Evolutionary conservation across 2,888 invertebrate species (phyloP).

Genomic region (Omphaloscelis lunosa): DNA sequence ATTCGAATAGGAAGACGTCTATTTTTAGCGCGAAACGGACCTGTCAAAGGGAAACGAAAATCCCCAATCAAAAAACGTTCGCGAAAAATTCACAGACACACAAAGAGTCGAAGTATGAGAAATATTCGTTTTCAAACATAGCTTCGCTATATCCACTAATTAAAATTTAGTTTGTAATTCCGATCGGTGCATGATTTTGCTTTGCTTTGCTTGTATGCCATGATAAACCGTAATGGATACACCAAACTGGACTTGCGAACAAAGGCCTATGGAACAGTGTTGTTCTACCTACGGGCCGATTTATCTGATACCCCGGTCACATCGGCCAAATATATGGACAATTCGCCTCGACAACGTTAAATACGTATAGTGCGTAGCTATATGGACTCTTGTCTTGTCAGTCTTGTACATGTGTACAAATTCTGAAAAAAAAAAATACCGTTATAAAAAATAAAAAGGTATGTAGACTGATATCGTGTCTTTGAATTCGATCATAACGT

Average conservation of each 20-base stretch:
- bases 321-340: conserved; percentile 80
- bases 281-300: conserved; percentile 76
- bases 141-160: conserved; percentile 1
- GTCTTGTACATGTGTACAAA: neutral
- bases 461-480: neutral
- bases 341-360: conserved; percentile 59
- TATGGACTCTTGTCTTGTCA: neutral
- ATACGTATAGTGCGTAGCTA: conserved; percentile 23
- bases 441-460: too few relatives aligned
- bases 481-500: neutral
- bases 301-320: conserved; percentile 83
- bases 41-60: neutral
- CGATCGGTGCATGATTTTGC: conserved; percentile 43
- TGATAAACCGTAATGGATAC: conserved; percentile 70
- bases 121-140: conserved; percentile 4
- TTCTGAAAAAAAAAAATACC: neutral
- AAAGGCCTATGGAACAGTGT: conserved; percentile 84
- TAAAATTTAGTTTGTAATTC: conserved; percentile 14
- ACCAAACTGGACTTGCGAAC: conserved; percentile 77
- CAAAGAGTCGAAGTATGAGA: neutral
- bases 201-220: conserved; percentile 41
- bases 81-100: neutral
- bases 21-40: neutral
- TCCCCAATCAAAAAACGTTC: neutral
- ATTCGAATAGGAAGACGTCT: neutral